Conservation (phyloP, 1,140 invertebrate genomes). For the Heterodera carotae region DNA sequence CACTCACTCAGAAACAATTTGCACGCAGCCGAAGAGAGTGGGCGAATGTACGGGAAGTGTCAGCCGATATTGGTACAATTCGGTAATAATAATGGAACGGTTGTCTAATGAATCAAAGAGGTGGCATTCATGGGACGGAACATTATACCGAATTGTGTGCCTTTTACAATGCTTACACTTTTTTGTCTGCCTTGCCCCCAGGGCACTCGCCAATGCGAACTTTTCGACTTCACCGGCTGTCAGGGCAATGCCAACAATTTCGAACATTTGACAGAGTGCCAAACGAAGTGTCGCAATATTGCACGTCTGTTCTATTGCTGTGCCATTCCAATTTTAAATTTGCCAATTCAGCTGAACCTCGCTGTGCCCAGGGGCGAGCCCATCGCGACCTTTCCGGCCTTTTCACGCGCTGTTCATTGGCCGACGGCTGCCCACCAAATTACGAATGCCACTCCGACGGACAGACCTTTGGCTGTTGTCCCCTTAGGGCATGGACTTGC, state of each 20-base stretch:
- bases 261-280: conserved; percentile 55
- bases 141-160: no score
- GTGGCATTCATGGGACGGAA: no score
- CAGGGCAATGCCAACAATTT: conserved; percentile 65
- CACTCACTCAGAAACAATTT: conserved; percentile 57
- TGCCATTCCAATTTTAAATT: conserved; percentile 4
- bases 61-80: conserved; percentile 62
- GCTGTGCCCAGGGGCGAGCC: conserved; percentile 59
- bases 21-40: conserved; percentile 62
- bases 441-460: conserved; percentile 53
- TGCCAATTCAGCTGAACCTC: conserved; percentile 59
- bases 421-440: conserved; percentile 48
- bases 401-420: conserved; percentile 50
- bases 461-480: conserved; percentile 47
- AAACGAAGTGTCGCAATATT: conserved; percentile 61
- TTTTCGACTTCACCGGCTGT: conserved; percentile 63
- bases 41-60: conserved; percentile 63
- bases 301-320: conserved; percentile 41
- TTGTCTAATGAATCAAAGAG: no score
- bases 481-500: conserved; percentile 58
- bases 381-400: conserved; percentile 57
- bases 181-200: background rate
- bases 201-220: conserved; percentile 54
- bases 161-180: no score
- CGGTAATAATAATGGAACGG: no score